Evolutionary conservation across 1,140 invertebrate genomes (phyloP).

Genomic region (Branchinecta lindahli): DNA sequence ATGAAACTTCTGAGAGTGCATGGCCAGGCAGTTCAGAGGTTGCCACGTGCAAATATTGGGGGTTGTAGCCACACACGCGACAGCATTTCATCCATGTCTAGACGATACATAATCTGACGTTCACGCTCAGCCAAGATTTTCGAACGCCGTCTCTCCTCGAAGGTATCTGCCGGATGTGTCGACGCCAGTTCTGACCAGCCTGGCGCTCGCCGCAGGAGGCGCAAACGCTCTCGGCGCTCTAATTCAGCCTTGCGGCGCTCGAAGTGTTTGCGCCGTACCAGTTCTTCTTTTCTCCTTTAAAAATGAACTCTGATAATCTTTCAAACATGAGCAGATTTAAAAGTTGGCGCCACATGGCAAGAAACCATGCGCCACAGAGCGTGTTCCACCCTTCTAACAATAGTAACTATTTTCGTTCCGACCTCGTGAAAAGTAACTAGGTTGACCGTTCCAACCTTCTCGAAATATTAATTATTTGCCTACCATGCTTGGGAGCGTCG

Average conservation of each 20-base stretch:
- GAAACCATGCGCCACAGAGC: too few species aligned
- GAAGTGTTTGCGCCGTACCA: neutral
- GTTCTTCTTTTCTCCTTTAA: neutral
- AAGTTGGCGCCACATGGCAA: too few species aligned
- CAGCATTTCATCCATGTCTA: neutral
- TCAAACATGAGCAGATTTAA: too few species aligned
- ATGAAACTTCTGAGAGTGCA: too few species aligned
- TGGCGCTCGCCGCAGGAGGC: neutral
- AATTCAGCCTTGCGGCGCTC: neutral
- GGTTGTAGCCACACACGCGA: neutral
- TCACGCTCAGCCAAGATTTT: constrained; percentile 2
- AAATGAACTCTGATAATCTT: neutral
- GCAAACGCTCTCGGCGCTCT: neutral
- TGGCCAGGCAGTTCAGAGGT: too few species aligned
- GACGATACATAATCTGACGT: neutral
- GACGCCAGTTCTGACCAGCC: neutral
- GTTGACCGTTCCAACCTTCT: too few species aligned
- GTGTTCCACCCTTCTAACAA: too few species aligned
- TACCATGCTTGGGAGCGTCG: too few species aligned
- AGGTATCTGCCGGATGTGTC: neutral
- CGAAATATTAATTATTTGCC: too few species aligned
- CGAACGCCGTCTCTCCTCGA: neutral
- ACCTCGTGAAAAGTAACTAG: too few species aligned
- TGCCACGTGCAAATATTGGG: neutral
- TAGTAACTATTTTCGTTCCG: too few species aligned